Conservation (phyloP, 2,797 vertebrate genomes). For the Acrossocheilus wenchowensis region DNA sequence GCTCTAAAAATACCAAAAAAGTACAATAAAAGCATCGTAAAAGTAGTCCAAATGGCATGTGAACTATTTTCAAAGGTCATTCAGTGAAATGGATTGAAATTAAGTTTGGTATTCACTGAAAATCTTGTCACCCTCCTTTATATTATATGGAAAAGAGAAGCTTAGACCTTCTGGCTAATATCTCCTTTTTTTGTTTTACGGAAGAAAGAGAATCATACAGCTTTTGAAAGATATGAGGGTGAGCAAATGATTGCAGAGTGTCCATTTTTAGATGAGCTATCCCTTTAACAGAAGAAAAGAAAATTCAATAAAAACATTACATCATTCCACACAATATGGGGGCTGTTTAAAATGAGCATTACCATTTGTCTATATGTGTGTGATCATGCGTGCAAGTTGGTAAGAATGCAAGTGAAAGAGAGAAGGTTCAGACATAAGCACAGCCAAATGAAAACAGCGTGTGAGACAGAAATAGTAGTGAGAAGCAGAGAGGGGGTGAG, state of each 20-base stretch:
- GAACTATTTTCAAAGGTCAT: background rate
- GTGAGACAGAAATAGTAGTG: constrained; percentile 41
- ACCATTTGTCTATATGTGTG: constrained; percentile 3
- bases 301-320: constrained; percentile 42
- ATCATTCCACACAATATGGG: constrained; percentile 32
- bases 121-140: background rate
- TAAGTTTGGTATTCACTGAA: background rate
- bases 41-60: background rate
- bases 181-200: background rate
- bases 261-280: background rate
- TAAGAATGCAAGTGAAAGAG: constrained; percentile 25
- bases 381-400: background rate
- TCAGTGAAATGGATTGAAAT: background rate
- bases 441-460: constrained; percentile 34
- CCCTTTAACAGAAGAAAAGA: background rate
- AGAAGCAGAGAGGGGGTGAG: constrained; percentile 36
- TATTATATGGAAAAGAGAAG: background rate
- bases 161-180: background rate
- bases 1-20: background rate
- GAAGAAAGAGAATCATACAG: background rate
- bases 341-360: background rate
- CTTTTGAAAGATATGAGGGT: background rate
- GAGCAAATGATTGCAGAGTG: background rate
- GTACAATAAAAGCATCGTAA: background rate
- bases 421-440: constrained; percentile 37